Evolutionary conservation across 2,797 vertebrate genomes (phyloP), one percentile per base, ranked within the genome.

Genomic region (Thripadectes ignobilis): DNA sequence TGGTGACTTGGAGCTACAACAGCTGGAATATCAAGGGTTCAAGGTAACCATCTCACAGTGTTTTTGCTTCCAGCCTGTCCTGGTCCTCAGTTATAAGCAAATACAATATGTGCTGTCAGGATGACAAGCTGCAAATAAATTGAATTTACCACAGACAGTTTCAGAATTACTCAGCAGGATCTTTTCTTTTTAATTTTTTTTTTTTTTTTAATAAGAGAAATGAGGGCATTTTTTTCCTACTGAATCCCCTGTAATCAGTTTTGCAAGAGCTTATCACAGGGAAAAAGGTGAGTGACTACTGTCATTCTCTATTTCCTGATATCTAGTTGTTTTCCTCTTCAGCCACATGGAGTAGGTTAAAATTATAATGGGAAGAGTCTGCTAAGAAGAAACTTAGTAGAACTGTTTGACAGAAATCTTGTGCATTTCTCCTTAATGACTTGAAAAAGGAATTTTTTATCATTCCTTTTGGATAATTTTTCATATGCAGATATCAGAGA

Each of bases 331-430:
- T 30, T 94, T 71, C 73, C 20, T 87, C 36, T 58, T 72, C 51
- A 61, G n/a, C 52, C 78, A 88, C 58, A 82, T 9, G 43, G 74
- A 73, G 88, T 34, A 83, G 17, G 17, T 91, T 96, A 94, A 85
- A 77, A 65, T 26, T 43, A 14, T 14, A 75, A 61, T 63, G 48
- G 54, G 36, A 59, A 73, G 20, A 48, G 67, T 83, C 7, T 48
- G 72, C 10, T 57, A 51, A 74, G 91, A 51, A 74, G 91, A 69
- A 74, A 49, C 27, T 57, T 88, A 78, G 4, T 12, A 78, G 23
- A 74, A 36, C 9, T 15, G 14, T 61, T 69, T 91, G 74, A 91
- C 48, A 85, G 14, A 65, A 88, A 93, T 18, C 8, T 17, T 95
- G 27, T 41, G 32, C 48, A 55, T 91, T 90, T 90, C 45, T 74